Evolutionary conservation across 1,140 invertebrate species (phyloP).

Genomic region (Grapholita molesta): DNA sequence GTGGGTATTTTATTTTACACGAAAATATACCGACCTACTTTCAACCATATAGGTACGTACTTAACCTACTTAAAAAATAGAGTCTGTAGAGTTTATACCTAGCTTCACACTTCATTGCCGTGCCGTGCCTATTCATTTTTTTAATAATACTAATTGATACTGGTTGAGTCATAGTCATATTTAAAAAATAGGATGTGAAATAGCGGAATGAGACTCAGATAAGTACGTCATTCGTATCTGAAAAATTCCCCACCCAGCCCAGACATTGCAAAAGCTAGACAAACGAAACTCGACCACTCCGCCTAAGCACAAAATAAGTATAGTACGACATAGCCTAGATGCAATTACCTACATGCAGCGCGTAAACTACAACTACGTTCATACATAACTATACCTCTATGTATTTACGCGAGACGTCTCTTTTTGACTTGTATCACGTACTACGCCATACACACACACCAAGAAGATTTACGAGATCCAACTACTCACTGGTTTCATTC

Average conservation of each 20-base stretch:
- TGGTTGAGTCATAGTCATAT: neutral
- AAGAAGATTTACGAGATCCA: conserved; percentile 66
- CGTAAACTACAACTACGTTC: conserved; percentile 17
- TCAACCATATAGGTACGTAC: no score
- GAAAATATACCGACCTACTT: no score
- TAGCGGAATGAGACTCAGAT: neutral
- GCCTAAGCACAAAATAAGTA: neutral
- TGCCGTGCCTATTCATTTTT: no score
- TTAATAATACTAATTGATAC: neutral
- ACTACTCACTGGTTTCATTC: conserved; percentile 75
- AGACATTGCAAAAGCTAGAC: conserved; percentile 15
- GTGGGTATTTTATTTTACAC: no score
- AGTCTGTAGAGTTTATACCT: no score
- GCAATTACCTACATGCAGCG: conserved; percentile 8
- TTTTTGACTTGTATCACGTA: conserved; percentile 65
- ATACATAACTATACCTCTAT: conserved; percentile 6
- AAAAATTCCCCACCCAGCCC: neutral
- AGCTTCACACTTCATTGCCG: no score
- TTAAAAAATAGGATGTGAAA: neutral
- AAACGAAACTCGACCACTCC: neutral
- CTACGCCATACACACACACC: conserved; percentile 64
- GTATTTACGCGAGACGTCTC: conserved; percentile 67
- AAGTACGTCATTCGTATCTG: neutral
- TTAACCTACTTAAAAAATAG: no score
- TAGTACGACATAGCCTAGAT: no score